phyloP scores from a whole-genome alignment of 2,113 vertebrate genomes.

The Accipiter virgatus region DNA sequence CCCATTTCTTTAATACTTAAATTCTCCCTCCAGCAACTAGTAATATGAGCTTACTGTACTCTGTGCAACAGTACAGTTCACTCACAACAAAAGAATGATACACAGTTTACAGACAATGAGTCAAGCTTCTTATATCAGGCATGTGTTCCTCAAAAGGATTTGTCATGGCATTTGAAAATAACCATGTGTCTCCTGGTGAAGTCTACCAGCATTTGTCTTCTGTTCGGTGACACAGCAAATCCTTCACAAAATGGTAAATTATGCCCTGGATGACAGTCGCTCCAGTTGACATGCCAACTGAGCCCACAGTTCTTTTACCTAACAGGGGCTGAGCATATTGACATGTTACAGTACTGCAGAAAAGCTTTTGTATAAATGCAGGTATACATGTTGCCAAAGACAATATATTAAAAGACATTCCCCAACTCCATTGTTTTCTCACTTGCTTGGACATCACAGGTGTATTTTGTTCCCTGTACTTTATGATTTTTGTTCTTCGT shows the following conservation, averaged over 20 bases:
- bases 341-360: not conserved
- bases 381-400: not conserved
- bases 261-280: not conserved
- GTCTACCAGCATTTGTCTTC: not conserved
- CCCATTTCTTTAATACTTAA: not conserved
- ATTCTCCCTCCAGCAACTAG: not conserved
- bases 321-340: not conserved
- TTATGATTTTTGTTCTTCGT: fast-evolving
- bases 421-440: not conserved
- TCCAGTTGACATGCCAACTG: not conserved
- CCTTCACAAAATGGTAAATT: not conserved
- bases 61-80: not conserved
- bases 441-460: not conserved
- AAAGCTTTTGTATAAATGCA: not conserved
- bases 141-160: not conserved
- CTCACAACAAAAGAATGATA: slow-evolving; percentile 2
- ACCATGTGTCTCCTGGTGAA: not conserved
- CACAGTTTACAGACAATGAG: not conserved
- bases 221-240: slow-evolving; percentile 23
- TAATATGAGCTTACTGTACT: not conserved
- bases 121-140: not conserved
- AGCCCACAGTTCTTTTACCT: not conserved
- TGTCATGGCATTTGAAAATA: not conserved
- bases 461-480: not conserved
- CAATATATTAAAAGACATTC: not conserved